Evolutionary conservation across 2,797 vertebrate species (phyloP), one percentile per base, ranked within the genome.

Genomic region (Syngnathus rostellatus): DNA sequence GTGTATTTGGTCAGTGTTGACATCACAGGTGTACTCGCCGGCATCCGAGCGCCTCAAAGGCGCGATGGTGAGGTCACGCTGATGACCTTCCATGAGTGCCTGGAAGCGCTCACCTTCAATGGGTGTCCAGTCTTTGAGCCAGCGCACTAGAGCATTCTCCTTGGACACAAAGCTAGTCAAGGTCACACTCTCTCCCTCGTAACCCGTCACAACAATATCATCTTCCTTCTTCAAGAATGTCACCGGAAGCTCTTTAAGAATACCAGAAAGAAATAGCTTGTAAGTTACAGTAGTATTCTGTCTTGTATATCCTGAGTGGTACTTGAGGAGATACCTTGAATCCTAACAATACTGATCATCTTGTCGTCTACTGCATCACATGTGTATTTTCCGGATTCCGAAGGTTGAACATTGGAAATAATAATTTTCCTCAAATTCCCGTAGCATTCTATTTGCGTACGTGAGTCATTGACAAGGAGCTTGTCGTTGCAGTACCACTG

Each of bases 401-500:
- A 76, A 19, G 79, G 67, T 0, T 81, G 88, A 19, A 92, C 14
- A 0, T 91, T 86, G 62, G 88, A 91, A 67, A 98, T 70, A 57
- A 92, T 83, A 0, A 98, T 92, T 51, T 92, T 93, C 72, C 92
- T 92, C 62, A 90, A 80, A 0, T 84, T 84, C 45, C 94, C 94
- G 0, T 90, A 86, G 80, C 90, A 92, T 77, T 98, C 93, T 48
- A 97, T 90, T 72, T 64, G 77, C 23, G 91, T 92, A 0, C 71
- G 92, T 9, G 89, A 86, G 0, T 92, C 92, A 1, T 17, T 65
- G 50, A 80, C 83, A 67, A 98, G 87, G 63, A 88, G 90, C 77
- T 81, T 90, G 54, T 95, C 93, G 0, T 98, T 94, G 73, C 92
- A 95, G 87, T 93, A 94, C 96, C 97, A 98, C 77, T 92, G 92